Conservation (phyloP, 2,113 vertebrate species). For the Pao palembangensis region DNA sequence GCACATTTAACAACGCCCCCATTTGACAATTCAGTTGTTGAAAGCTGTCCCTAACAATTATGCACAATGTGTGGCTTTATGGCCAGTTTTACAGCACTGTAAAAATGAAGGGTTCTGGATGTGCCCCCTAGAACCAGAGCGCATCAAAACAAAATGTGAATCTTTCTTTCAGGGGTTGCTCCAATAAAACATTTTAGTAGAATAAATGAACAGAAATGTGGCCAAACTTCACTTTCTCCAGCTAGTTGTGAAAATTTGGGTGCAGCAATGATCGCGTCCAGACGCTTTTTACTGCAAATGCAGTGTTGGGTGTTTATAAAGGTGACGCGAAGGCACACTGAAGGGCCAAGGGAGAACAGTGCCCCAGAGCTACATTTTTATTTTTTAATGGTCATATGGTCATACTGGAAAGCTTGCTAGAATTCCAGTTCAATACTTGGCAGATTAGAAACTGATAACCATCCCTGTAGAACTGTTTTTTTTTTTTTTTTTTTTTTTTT, state of each 20-base stretch:
- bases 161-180: no score
- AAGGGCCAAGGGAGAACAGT: slow-evolving; percentile 18
- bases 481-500: no score
- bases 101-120: slow-evolving; percentile 58
- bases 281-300: slow-evolving; percentile 25
- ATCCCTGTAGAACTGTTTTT: not conserved
- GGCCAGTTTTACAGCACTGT: slow-evolving; percentile 66
- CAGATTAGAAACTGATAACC: not conserved
- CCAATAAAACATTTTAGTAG: no score
- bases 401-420: not conserved
- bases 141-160: slow-evolving; percentile 43
- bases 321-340: slow-evolving; percentile 20
- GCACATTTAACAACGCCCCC: slow-evolving; percentile 28
- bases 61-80: slow-evolving; percentile 64
- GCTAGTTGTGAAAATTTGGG: slow-evolving; percentile 10
- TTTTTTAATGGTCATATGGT: not conserved
- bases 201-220: no score
- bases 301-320: slow-evolving; percentile 17
- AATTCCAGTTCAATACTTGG: not conserved
- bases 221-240: not conserved
- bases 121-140: slow-evolving; percentile 38
- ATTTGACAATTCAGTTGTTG: slow-evolving; percentile 47
- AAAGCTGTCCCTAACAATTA: slow-evolving; percentile 59
- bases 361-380: slow-evolving; percentile 12
- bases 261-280: slow-evolving; percentile 10